Evolutionary conservation across 2,888 invertebrate species (phyloP).

Genomic region (Thumatha senex): DNA sequence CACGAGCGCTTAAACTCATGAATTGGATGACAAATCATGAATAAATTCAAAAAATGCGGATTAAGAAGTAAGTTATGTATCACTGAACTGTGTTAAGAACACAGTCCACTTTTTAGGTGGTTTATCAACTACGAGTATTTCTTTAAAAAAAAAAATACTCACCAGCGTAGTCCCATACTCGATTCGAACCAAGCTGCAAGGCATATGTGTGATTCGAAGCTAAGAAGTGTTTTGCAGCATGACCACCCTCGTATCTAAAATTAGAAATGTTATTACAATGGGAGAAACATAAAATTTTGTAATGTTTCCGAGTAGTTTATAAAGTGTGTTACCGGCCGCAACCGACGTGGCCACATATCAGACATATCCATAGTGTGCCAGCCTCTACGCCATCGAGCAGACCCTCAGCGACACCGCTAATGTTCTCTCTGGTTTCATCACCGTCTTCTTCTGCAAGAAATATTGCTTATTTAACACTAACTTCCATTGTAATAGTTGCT

Average conservation of each 20-base stretch:
- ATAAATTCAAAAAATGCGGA: too few species aligned
- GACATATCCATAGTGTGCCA: slow-evolving; percentile 98
- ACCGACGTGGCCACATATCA: slow-evolving; percentile 99
- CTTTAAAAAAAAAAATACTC: slow-evolving; percentile 66
- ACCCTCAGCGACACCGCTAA: slow-evolving; percentile 83
- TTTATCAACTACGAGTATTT: too few species aligned
- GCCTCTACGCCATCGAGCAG: slow-evolving; percentile 77
- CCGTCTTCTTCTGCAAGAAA: slow-evolving; percentile 61
- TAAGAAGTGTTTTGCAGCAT: slow-evolving; percentile 97
- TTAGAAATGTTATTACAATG: neutral
- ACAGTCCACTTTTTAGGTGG: too few species aligned
- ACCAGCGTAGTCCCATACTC: slow-evolving; percentile 99
- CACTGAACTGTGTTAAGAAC: too few species aligned
- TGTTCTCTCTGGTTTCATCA: slow-evolving; percentile 74
- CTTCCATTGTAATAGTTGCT: too few species aligned
- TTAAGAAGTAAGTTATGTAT: too few species aligned
- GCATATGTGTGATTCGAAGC: slow-evolving; percentile 99
- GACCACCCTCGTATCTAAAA: slow-evolving; percentile 87
- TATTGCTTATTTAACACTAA: too few species aligned
- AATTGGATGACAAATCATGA: too few species aligned
- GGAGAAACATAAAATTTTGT: neutral
- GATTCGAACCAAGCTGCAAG: slow-evolving; percentile 96
- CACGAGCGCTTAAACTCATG: too few species aligned
- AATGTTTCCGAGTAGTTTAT: neutral
- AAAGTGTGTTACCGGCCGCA: slow-evolving; percentile 98